These are phyloP conservation scores for Denticeps clupeoides DNA, from an alignment of 2,797 vertebrate species.

Conservation along the genomic window DNA sequence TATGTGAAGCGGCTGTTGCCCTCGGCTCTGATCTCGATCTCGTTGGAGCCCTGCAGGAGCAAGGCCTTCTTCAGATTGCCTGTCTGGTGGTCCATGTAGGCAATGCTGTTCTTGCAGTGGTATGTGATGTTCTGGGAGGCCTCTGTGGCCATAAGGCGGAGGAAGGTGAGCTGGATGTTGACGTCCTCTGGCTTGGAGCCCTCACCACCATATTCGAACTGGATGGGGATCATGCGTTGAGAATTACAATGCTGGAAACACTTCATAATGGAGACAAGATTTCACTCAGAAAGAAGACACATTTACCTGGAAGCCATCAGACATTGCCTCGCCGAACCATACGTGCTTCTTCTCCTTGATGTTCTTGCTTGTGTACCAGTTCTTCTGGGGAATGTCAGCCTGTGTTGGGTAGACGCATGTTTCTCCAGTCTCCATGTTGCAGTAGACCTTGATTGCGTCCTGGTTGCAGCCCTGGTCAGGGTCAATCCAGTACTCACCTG, in stretches of 20 bases:
- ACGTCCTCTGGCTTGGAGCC: conserved; percentile 67
- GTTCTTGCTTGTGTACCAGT: conserved; percentile 91
- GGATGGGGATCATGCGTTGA: no score
- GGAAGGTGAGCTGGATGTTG: conserved; percentile 80
- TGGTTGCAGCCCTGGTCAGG: conserved; percentile 96
- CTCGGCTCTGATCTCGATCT: conserved; percentile 77
- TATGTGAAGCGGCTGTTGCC: conserved; percentile 84
- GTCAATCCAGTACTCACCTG: conserved; percentile 96
- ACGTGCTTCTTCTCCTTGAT: conserved; percentile 89
- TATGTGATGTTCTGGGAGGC: conserved; percentile 73
- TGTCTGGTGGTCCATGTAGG: conserved; percentile 66
- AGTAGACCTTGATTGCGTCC: conserved; percentile 95
- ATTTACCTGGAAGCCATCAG: conserved; percentile 81
- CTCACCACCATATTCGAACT: conserved; percentile 74
- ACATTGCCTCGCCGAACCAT: conserved; percentile 94
- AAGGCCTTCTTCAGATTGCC: conserved; percentile 81
- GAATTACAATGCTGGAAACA: no score
- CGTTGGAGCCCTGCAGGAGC: conserved; percentile 79
- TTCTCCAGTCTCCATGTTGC: conserved; percentile 94
- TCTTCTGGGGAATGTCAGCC: conserved; percentile 72
- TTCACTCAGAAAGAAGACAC: no score
- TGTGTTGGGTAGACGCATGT: conserved; percentile 77
- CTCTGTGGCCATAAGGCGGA: conserved; percentile 80
- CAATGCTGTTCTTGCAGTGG: conserved; percentile 73
- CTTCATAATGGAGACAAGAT: no score